These are phyloP conservation scores for Diloba caeruleocephala DNA, from an alignment of 2,888 invertebrate species.

Conservation along the genomic window DNA sequence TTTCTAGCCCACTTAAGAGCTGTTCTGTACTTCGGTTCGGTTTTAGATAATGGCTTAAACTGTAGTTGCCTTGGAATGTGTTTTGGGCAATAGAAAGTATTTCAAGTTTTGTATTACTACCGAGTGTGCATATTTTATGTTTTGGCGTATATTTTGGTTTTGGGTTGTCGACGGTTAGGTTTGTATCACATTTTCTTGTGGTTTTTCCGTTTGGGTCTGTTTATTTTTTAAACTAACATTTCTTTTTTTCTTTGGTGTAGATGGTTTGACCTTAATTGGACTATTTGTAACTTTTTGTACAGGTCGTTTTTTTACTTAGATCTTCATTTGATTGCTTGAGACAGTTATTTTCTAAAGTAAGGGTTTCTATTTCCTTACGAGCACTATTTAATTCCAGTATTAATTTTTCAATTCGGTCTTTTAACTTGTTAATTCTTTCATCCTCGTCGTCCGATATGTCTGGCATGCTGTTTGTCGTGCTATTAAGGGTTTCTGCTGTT, in stretches of 20 bases:
- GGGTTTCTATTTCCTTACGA: neutral
- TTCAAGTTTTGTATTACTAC: too few relatives aligned
- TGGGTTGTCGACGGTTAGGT: neutral
- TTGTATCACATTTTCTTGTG: neutral
- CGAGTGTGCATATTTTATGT: too few relatives aligned
- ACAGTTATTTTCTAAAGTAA: slow-evolving; percentile 6
- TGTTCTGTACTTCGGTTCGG: slow-evolving; percentile 3
- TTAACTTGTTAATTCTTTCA: too few relatives aligned
- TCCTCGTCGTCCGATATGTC: too few relatives aligned
- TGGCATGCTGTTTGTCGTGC: too few relatives aligned
- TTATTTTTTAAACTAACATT: neutral
- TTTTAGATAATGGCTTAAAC: slow-evolving; percentile 6
- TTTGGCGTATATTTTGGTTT: neutral
- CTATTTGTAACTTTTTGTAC: neutral
- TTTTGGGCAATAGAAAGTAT: too few relatives aligned
- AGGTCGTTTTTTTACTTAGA: neutral
- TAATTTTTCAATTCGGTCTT: neutral
- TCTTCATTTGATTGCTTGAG: slow-evolving; percentile 2
- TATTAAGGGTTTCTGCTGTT: too few relatives aligned
- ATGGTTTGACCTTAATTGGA: neutral
- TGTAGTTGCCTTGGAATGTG: neutral
- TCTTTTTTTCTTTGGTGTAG: neutral
- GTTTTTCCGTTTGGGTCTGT: neutral
- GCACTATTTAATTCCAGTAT: slow-evolving; percentile 1
- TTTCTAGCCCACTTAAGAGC: neutral